Conservation (phyloP, 2,797 vertebrate species). For the Thunnus albacares region DNA sequence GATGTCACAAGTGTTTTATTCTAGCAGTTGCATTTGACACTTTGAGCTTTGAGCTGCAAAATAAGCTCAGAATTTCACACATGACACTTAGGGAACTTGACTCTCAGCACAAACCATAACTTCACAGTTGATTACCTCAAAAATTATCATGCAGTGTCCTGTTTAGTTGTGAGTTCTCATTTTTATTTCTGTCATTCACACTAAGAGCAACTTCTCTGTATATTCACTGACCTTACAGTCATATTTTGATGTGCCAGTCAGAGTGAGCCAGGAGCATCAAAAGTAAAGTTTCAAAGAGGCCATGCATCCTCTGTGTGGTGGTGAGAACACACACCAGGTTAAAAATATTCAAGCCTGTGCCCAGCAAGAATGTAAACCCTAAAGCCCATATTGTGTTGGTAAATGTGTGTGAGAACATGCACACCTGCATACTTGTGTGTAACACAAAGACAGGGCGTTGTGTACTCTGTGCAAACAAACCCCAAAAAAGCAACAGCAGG, state of each 20-base stretch:
- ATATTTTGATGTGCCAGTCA: conserved; percentile 14
- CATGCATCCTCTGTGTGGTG: conserved; percentile 16
- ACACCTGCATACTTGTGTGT: conserved; percentile 52
- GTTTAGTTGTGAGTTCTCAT: not conserved
- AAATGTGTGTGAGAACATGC: conserved; percentile 20
- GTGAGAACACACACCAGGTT: conserved; percentile 43
- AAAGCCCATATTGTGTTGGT: conserved; percentile 4
- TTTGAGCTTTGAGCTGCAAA: conserved; percentile 29
- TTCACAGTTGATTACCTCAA: conserved; percentile 30
- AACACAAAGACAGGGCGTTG: conserved; percentile 24
- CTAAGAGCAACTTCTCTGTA: not conserved
- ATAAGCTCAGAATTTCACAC: conserved; percentile 33
- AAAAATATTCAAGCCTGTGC: conserved; percentile 71
- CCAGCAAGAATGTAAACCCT: conserved; percentile 17
- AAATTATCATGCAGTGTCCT: conserved; percentile 20
- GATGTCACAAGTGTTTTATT: not conserved
- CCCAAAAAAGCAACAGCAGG: conserved; percentile 65
- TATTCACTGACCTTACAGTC: not conserved
- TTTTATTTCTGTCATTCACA: conserved; percentile 32
- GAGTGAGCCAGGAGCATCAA: conserved; percentile 34
- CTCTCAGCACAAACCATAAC: conserved; percentile 19
- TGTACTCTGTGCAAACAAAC: conserved; percentile 8
- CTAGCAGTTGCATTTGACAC: conserved; percentile 21
- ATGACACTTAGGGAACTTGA: conserved; percentile 11
- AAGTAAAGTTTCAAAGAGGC: conserved; percentile 48